Base-by-base conservation (phyloP, 1,140 invertebrate genomes). In the Drosophila varians region DNA sequence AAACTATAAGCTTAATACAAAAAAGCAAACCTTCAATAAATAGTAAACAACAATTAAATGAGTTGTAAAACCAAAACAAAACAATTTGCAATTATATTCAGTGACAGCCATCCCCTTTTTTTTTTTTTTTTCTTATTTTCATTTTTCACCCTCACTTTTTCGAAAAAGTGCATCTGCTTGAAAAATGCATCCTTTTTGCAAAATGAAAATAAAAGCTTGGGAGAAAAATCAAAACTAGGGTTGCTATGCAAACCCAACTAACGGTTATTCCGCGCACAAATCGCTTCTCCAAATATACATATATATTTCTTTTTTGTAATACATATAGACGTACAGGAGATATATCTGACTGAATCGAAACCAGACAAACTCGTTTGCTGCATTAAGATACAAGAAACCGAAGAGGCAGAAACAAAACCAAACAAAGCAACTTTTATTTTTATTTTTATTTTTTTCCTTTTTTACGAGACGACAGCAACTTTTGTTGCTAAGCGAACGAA, bases 401-500 rank as follows among this genome's bases (percentile, higher is more conserved):
- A 26, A 18, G 54, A 60, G 11, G 42, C 34, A 66, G 62, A 45
- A 66, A 61, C 62, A 66, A 74, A 65, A 52, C 52, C 51, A 74
- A 74, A 74, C 60, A 65, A 74, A 64, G 60, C 60, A 47, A 62
- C 66, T 71, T 57, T 48, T 70, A 45, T 46, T 69, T 66, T 40
- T 64, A 26, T 31, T 47, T 47, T 31, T n/a, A 49, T 19, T 49
- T 61, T 23, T 46, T 40, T 28, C 23, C n/a, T 49, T 61, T 23
- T 46, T 40, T 28, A 31, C n/a, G 62, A 62, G 58, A 26, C 61
- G 46, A 16, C 25, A 34, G 60, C 48, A 74, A 74, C 71, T 75
- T 77, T 87, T 82, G 82, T 87, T 87, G 82, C 82, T 77, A 87
- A 82, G 80, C 80, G 48, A 72, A 31, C 70, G 51, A 48, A 61